phyloP scores from a whole-genome alignment of 2,113 vertebrate genomes.

The Sapayoa aenigma region DNA sequence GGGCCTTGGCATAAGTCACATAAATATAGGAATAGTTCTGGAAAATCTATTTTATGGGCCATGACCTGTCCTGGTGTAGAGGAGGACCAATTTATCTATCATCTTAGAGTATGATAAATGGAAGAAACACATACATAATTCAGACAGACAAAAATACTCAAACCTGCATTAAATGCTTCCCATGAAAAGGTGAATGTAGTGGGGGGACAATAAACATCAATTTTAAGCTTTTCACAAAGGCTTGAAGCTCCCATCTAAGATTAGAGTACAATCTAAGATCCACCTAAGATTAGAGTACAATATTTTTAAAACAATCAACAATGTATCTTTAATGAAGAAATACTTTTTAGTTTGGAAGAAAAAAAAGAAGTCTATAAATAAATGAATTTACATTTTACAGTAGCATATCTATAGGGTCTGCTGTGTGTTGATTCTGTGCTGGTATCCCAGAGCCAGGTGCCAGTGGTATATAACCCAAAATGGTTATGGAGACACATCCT shows the following conservation, averaged over 20 bases:
- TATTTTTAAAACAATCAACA: background rate
- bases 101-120: background rate
- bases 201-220: background rate
- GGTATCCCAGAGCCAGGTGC: background rate
- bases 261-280: background rate
- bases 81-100: background rate
- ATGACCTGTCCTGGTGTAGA: background rate
- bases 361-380: too few species aligned
- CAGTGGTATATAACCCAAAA: background rate
- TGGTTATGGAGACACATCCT: background rate
- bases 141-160: background rate
- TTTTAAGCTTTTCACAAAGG: background rate
- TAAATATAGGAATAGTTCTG: background rate
- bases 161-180: background rate
- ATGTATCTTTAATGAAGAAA: background rate
- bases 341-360: background rate
- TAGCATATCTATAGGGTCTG: background rate
- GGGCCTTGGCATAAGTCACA: background rate
- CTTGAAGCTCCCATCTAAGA: background rate
- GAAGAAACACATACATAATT: background rate
- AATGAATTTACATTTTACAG: background rate
- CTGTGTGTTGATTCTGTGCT: background rate
- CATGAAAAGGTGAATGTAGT: background rate
- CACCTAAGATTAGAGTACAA: background rate
- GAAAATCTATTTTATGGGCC: slow-evolving; percentile 32